Evolutionary conservation across 2,797 vertebrate species (phyloP).

Genomic region (Xenentodon cancila): DNA sequence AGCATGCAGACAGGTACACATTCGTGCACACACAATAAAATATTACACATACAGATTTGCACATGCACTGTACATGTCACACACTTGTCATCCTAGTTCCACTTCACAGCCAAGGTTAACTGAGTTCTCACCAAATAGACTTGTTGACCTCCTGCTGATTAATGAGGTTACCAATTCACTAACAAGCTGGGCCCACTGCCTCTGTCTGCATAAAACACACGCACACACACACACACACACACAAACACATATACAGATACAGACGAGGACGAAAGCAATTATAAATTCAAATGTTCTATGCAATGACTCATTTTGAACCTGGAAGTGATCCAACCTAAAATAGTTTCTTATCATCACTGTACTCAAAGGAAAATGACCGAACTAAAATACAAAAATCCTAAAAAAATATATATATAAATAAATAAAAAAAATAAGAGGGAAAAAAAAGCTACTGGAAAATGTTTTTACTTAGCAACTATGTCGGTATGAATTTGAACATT

Average conservation of each 20-base stretch:
- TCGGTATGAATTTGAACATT: constrained; percentile 87
- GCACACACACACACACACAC: neutral
- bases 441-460: constrained; percentile 71
- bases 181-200: constrained; percentile 74
- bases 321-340: constrained; percentile 80
- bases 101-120: constrained; percentile 64
- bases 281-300: constrained; percentile 97
- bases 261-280: constrained; percentile 84
- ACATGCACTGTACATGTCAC: constrained; percentile 15
- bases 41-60: constrained; percentile 15
- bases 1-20: constrained; percentile 65
- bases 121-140: constrained; percentile 57
- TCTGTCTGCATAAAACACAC: constrained; percentile 52
- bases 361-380: constrained; percentile 86
- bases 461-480: constrained; percentile 88
- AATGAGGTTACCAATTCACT: constrained; percentile 60
- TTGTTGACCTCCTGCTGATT: constrained; percentile 52
- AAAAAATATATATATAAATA: constrained; percentile 36
- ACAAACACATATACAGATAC: constrained; percentile 28
- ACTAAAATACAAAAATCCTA: constrained; percentile 52
- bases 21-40: constrained; percentile 49
- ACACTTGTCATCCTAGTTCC: constrained; percentile 49
- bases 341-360: constrained; percentile 86
- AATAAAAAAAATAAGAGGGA: constrained; percentile 70
- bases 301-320: constrained; percentile 89